Evolutionary conservation across 2,113 vertebrate genomes (phyloP).

Genomic region (Echinops telfairi): DNA sequence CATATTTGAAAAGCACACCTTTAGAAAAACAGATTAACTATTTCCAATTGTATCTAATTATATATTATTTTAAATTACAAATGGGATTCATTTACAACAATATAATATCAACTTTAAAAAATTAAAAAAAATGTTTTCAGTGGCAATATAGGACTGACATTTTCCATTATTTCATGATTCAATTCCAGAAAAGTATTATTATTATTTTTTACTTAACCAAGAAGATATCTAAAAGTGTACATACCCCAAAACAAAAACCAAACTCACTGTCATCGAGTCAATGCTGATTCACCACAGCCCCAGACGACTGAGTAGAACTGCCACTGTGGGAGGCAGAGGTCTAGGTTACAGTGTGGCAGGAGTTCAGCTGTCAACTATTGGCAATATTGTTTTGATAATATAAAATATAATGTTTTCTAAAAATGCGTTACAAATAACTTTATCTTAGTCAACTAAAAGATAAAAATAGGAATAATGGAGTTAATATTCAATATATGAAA

Average conservation of each 20-base stretch:
- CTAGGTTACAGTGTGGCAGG: too few species aligned
- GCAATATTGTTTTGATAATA: neutral
- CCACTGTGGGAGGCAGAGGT: too few species aligned
- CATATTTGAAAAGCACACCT: neutral
- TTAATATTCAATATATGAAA: slow-evolving; percentile 11
- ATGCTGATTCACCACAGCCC: too few species aligned
- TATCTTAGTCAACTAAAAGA: neutral
- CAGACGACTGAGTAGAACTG: too few species aligned
- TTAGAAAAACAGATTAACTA: neutral
- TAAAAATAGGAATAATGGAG: neutral
- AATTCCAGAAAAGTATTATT: neutral
- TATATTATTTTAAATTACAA: slow-evolving; percentile 4
- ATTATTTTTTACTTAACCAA: neutral
- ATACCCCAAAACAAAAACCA: too few species aligned
- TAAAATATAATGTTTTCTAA: neutral
- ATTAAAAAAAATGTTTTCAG: neutral
- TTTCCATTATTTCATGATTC: slow-evolving; percentile 2
- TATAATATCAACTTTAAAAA: neutral
- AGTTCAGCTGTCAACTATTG: too few species aligned
- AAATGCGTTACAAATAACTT: neutral
- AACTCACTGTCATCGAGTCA: too few species aligned
- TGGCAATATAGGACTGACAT: neutral
- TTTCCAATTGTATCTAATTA: neutral
- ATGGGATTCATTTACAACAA: neutral
- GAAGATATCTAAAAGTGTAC: neutral